phyloP scores from a whole-genome alignment of 2,113 vertebrate genomes.

The Desmodus rotundus region DNA sequence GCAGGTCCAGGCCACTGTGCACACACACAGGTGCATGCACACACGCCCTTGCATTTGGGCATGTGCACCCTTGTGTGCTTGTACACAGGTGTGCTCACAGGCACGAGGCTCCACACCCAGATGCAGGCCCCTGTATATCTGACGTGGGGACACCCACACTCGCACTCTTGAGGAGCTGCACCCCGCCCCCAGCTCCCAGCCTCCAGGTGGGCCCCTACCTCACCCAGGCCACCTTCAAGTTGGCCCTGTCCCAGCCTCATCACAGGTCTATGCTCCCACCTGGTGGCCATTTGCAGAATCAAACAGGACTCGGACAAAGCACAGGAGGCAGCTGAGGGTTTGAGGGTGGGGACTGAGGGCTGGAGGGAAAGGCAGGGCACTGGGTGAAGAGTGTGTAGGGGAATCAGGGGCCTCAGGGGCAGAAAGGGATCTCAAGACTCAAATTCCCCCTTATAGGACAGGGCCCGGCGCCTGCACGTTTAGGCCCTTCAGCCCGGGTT shows the following conservation, averaged over 20 bases:
- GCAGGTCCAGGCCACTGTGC: accelerated
- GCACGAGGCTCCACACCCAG: not conserved
- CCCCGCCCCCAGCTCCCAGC: not conserved
- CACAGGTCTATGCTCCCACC: slow-evolving; percentile 15
- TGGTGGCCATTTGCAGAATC: slow-evolving; percentile 30
- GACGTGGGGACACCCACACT: not conserved
- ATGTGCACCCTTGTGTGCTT: accelerated
- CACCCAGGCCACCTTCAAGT: not conserved
- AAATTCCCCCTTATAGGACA: no score
- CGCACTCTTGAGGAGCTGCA: not conserved
- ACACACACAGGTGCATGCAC: not conserved
- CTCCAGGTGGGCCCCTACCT: accelerated
- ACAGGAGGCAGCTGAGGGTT: accelerated
- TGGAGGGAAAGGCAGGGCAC: not conserved
- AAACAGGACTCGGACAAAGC: not conserved
- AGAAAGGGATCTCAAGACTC: not conserved
- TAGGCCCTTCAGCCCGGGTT: not conserved
- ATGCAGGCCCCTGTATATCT: not conserved
- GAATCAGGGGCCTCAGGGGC: not conserved
- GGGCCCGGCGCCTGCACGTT: accelerated
- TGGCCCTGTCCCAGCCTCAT: not conserved
- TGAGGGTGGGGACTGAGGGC: not conserved
- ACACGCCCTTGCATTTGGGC: no score
- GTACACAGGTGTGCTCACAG: not conserved
- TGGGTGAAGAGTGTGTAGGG: not conserved